Evolutionary conservation across 2,888 invertebrate genomes (phyloP), one percentile per base, ranked within the genome.

Genomic region (Agriopis marginaria): DNA sequence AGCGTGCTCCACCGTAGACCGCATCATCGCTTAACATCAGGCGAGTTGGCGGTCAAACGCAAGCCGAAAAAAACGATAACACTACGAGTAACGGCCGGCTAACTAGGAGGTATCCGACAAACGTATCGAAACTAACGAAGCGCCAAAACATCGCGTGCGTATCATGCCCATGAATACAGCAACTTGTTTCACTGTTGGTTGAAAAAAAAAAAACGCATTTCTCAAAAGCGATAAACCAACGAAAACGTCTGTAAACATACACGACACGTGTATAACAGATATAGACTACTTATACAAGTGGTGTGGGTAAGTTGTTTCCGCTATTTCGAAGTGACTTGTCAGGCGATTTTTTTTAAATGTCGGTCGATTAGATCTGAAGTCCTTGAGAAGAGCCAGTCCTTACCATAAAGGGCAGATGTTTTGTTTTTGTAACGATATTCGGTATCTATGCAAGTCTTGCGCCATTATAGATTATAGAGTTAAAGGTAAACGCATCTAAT

Each of bases 241-340:
- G 80, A 81, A 83, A 86, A 84, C 75, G 78, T 81, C 81, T 87
- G 89, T 89, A 88, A 89, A 90, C 90, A 89, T 74, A 82, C 78
- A 79, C 80, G 85, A 90, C 92, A 91, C 89, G 87, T 92, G 92
- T 90, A 87, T 73, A 77, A 77, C 85, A 88, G 88, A 89, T 86
- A 85, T 75, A 79, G 67, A 67, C 73, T 78, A 85, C 83, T 5
- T 32, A 32, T 32, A 82, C 84, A 83, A 88, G 86, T 86, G 84
- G 84, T 73, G 72, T 80, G 86, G 86, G 83, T 87, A 86, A 85
- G 84, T 83, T 78, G 82, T 83, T 89, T 89, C 89, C 89, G 82
- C 79, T 75, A 81, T 82, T 85, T 84, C 82, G 84, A 82, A 83
- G 76, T 74, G 73, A 75, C 78, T 77, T 75, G 78, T 79, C 77